Percentiles rank a stretch among this genome's conserved stretches.
Conservation (phyloP, 92 coral and sea anemone genomes). For the Montipora capitata region DNA sequence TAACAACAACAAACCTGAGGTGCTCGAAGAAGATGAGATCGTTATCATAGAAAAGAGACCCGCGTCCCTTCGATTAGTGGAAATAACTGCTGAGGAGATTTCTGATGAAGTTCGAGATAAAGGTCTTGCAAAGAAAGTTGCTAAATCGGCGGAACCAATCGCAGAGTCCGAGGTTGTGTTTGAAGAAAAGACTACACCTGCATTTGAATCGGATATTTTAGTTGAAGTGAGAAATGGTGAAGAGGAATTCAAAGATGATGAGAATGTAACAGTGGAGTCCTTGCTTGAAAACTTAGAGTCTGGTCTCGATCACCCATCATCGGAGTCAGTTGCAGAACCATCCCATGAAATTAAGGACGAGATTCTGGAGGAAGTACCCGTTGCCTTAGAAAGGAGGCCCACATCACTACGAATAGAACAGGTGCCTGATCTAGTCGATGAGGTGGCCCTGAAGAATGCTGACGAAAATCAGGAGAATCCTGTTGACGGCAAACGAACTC, state of each 20-base stretch:
- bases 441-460: not conserved
- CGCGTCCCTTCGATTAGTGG: not conserved
- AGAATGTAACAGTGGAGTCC: not conserved
- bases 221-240: not conserved
- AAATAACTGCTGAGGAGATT: not conserved
- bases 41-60: conserved; percentile 20
- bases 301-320: not conserved
- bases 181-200: not conserved
- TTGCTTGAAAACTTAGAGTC: conserved; percentile 13
- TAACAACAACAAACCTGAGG: not conserved
- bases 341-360: not conserved
- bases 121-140: not conserved
- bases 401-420: conserved; percentile 9
- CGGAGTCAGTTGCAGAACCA: not conserved
- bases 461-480: not conserved
- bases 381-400: conserved; percentile 17
- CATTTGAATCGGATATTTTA: conserved; percentile 2
- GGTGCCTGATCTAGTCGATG: not conserved
- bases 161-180: not conserved
- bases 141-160: not conserved
- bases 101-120: not conserved
- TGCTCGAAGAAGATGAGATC: conserved; percentile 7
- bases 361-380: not conserved
- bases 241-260: not conserved
- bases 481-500: not conserved